Conservation (phyloP, 2,113 vertebrate genomes). For the Mohoua ochrocephala region DNA sequence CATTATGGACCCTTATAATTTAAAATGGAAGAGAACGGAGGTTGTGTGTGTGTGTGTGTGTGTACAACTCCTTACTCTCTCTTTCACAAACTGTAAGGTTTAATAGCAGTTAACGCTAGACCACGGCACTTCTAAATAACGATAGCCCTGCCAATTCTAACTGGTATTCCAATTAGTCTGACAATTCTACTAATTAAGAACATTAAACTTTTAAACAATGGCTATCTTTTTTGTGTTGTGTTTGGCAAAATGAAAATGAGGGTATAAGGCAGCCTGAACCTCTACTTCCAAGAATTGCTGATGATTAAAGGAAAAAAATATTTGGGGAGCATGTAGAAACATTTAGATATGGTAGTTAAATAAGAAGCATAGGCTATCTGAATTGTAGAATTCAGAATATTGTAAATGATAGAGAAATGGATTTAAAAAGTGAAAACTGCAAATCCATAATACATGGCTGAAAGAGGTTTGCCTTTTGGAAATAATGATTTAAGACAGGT, state of each 20-base stretch:
- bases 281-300: background rate
- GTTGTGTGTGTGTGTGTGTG: background rate
- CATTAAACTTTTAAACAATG: slow-evolving; percentile 80
- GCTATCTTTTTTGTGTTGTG: slow-evolving; percentile 67
- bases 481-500: background rate
- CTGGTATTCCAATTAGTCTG: slow-evolving; percentile 77
- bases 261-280: background rate
- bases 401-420: background rate
- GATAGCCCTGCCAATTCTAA: slow-evolving; percentile 76
- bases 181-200: slow-evolving; percentile 77
- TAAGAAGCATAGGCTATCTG: background rate
- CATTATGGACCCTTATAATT: slow-evolving; percentile 60
- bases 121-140: slow-evolving; percentile 74
- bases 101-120: slow-evolving; percentile 74
- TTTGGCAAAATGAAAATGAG: slow-evolving; percentile 68
- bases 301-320: background rate
- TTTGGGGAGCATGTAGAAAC: background rate
- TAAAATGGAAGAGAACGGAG: slow-evolving; percentile 29
- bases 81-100: slow-evolving; percentile 74
- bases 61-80: slow-evolving; percentile 52
- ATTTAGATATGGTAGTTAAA: background rate
- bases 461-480: background rate
- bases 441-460: background rate
- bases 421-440: background rate
- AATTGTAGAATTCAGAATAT: background rate